Evolutionary conservation across 2,797 vertebrate species (phyloP), one percentile per base, ranked within the genome.

Genomic region (Takifugu ocellatus): DNA sequence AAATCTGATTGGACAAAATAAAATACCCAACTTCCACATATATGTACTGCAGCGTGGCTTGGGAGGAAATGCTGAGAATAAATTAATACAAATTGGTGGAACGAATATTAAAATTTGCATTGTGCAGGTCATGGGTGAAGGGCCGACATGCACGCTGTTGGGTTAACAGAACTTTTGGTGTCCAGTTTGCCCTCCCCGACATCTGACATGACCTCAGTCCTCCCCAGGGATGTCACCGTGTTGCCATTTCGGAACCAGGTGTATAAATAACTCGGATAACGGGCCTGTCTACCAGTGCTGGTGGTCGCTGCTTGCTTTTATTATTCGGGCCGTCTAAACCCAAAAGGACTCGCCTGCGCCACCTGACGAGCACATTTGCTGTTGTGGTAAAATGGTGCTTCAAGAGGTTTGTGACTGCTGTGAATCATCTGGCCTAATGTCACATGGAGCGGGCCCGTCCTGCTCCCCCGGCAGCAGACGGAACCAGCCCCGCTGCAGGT

Each of bases 141-240:
- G 21, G 21, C 21, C 21, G 1, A 21, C 21, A 21, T 21, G 21
- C 21, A 21, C 21, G 1, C 21, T 21, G 21, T 21, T 21, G 21
- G 21, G 21, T 21, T 21, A 21, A 21, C 21, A 21, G 21, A 21
- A 21, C 21, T 21, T 21, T 1, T 21, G 21, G 21, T 21, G 21
- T 21, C 21, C 21, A 21, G 21, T 21, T 21, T 21, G 21, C 21
- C 67, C 49, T 54, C 66, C 33, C 47, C 54, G 62, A 63, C 27
- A 69, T 68, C 69, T 74, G 70, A 69, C 14, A 55, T 31, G 59
- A 39, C 24, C 43, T 49, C 43, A 65, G 47, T 55, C 63, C 57
- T 58, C 50, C n/a, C 51, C 58, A 61, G 36, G 63, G 62, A 69
- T 72, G 70, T 78, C 64, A 75, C 72, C 55, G 77, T 80, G 67